phyloP scores from a whole-genome alignment of 2,113 vertebrate species.

The Columba livia region DNA sequence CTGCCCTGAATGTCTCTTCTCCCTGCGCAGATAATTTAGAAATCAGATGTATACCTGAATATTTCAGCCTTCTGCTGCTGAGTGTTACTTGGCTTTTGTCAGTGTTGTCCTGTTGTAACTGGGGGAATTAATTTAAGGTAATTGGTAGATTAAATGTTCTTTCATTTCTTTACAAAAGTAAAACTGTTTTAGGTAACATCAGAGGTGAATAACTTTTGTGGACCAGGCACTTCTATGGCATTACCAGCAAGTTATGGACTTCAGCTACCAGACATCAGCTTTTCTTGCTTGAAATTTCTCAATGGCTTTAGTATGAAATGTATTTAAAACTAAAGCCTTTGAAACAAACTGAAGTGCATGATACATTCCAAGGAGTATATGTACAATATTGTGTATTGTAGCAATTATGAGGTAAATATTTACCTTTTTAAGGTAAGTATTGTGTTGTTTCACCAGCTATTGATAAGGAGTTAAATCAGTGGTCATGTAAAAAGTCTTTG shows the following conservation, averaged over 20 bases:
- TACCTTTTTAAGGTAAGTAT: neutral
- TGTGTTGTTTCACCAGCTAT: neutral
- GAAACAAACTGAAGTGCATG: neutral
- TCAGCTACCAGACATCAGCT: neutral
- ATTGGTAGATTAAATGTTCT: neutral
- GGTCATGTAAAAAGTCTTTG: neutral
- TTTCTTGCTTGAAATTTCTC: neutral
- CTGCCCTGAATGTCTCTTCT: neutral
- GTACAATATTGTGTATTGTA: neutral
- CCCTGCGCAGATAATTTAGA: neutral
- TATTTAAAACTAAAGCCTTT: neutral
- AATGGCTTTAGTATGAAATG: neutral
- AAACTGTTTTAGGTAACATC: neutral
- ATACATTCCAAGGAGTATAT: neutral
- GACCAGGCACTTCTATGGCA: neutral
- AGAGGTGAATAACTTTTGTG: neutral
- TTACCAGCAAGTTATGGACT: neutral
- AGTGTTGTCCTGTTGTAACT: neutral
- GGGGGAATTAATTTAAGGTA: neutral
- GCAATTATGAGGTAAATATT: neutral
- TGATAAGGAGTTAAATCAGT: neutral
- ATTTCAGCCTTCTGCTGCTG: neutral
- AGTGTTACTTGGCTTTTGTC: neutral
- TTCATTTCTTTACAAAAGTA: neutral
- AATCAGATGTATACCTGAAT: neutral